A percentile compares a stretch with the other conserved stretches of the same genome.
These are phyloP conservation scores for Athripsodes cinereus DNA, from an alignment of 2,888 invertebrate genomes.

Conservation along the genomic window DNA sequence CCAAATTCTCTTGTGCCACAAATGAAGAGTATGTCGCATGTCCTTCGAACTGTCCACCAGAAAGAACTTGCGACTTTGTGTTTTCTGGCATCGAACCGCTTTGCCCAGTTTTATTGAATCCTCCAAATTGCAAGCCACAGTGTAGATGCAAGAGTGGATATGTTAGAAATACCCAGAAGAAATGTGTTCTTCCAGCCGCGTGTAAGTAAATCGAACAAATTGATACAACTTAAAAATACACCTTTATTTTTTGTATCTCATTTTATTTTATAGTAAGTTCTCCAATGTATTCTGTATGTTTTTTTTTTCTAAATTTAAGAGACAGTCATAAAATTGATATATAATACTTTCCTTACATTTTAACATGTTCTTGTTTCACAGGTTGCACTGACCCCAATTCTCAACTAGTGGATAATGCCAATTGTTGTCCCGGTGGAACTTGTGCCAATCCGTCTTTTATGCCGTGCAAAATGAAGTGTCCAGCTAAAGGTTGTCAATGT, in stretches of 20 bases:
- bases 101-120: background rate
- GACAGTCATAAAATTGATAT: no score
- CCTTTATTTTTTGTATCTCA: no score
- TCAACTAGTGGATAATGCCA: slow-evolving; percentile 17
- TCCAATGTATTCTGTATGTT: no score
- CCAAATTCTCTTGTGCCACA: background rate
- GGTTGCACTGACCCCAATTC: slow-evolving; percentile 19
- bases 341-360: background rate
- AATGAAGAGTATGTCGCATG: slow-evolving; percentile 11
- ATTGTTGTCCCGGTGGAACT: slow-evolving; percentile 21
- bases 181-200: slow-evolving; percentile 12
- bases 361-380: slow-evolving; percentile 7
- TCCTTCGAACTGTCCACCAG: slow-evolving; percentile 9
- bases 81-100: slow-evolving; percentile 1
- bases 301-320: no score
- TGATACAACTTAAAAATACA: no score
- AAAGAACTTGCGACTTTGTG: slow-evolving; percentile 2
- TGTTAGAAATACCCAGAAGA: slow-evolving; percentile 8
- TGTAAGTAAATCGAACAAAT: no score
- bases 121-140: background rate
- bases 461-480: slow-evolving; percentile 8
- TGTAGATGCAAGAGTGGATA: slow-evolving; percentile 15
- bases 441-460: slow-evolving; percentile 12
- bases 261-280: no score
- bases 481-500: slow-evolving; percentile 30